Evolutionary conservation across 2,113 vertebrate species (phyloP), one percentile per base, ranked within the genome.

Genomic region (Glaucidium brasilianum): DNA sequence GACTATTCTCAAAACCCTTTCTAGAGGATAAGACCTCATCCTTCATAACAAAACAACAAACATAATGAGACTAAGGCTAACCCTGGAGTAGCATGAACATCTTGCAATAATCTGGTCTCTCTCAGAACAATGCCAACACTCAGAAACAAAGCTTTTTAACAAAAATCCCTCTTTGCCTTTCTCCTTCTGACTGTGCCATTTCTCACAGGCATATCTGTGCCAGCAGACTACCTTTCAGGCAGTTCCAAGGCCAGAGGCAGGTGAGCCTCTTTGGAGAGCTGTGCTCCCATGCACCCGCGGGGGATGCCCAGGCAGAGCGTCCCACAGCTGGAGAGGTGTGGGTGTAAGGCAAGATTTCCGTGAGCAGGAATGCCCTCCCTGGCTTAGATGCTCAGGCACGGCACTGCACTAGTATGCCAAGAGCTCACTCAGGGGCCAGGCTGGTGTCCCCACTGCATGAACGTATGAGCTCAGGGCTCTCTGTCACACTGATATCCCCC

Each of bases 401-500:
- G 22, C 55, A 39, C 22, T 18, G 56, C 13, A 26, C 50, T 16
- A 19, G 26, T 14, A 30, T 2, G 1, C 26, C 49, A 59, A 34
- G 20, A 35, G 35, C n/a, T 71, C 1, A 0, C 30, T 50, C 32
- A 23, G 76, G 35, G 83, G 14, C 50, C 4, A 1, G 25, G 13
- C 26, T 53, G 49, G 12, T 49, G n/a, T 55, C 26, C 34, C n/a
- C 43, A 15, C 16, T 23, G 50, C 9, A 15, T 14, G 47, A 43
- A 20, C 12, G 14, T 50, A 53, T 0, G 1, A 74, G 35, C 18
- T 60, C 3, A 1, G 27, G 66, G 21, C 14, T 78, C 15, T 58
- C 50, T 39, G 32, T 9, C 1, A 0, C n/a, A 6, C 26, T 45
- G 43, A 21, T 1, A 4, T 12, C 25, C 25, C 35, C 56, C 35